Evolutionary conservation across 2,797 vertebrate species (phyloP), one percentile per base, ranked within the genome.

Genomic region (Threskiornis aethiopicus): DNA sequence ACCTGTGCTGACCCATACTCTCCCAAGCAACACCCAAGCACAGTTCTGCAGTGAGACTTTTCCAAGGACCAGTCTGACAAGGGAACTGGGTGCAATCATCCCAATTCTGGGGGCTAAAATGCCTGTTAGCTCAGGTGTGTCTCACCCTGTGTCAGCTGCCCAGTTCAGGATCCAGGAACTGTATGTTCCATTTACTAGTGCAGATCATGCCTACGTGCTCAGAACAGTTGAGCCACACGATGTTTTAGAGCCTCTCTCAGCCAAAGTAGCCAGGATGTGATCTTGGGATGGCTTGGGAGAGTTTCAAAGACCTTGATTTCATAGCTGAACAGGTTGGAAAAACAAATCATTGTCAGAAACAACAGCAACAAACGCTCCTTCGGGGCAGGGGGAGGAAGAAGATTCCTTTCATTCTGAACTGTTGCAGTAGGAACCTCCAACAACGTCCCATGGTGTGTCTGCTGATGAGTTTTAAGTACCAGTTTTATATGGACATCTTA

Each of bases 221-320:
- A 4, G 19, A 79, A 76, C 16, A 61, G n/a, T 19, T 35, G n/a
- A 71, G 42, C 6, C 9, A 29, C 4, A 24, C 0, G 0, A 15
- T 59, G 19, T 16, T 91, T 73, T 33, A 67, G 29, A 90, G 31
- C 31, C 24, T 19, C 21, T 21, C 57, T 33, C 47, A 39, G 37
- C 13, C 8, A 4, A 65, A 64, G 28, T 4, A 88, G 18, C 15
- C 39, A 86, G 35, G 10, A 28, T 37, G 31, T 37, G 47, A 89
- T 44, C 85, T 84, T 89, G 44, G 42, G 49, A 76, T 65, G 31
- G 35, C 64, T 37, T 67, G 13, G 6, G 17, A 49, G 42, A 88
- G 19, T 19, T 52, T 46, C 83, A 79, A 86, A 89, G 26, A 75
- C 17, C 10, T 44, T 19, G 22, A 62, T 69, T 90, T 84, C 77